Percentiles rank a stretch among this genome's conserved stretches.
Conservation (phyloP, 2,113 vertebrate genomes). For the Nicator chloris region DNA sequence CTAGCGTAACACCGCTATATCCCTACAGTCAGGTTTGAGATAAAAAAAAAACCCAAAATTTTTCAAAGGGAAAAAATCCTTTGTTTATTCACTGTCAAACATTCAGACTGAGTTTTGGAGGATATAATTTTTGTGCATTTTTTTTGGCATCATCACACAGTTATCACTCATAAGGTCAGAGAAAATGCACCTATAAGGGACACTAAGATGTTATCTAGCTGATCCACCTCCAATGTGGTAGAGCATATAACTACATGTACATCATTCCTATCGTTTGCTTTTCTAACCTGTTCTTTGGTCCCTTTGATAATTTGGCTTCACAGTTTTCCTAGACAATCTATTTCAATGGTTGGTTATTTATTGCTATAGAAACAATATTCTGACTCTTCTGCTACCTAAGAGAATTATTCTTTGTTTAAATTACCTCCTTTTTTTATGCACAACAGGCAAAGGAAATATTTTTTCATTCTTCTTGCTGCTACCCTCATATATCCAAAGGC, state of each 20-base stretch:
- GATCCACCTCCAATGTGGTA: not conserved
- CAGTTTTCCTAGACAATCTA: not conserved
- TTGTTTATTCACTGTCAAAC: not conserved
- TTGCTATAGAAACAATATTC: not conserved
- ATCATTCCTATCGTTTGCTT: not conserved
- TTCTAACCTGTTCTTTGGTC: not conserved
- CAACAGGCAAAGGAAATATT: not conserved
- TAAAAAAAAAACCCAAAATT: not conserved
- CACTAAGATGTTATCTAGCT: not conserved
- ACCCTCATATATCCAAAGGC: not conserved
- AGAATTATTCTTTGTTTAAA: not conserved
- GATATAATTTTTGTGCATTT: not conserved
- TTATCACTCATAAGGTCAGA: not conserved
- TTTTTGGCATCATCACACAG: not conserved
- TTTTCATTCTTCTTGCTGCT: not conserved
- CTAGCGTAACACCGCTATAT: not conserved
- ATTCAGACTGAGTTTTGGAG: not conserved
- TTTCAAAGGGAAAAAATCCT: not conserved
- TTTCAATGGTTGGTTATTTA: not conserved
- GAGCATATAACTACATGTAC: not conserved
- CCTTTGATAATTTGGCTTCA: not conserved
- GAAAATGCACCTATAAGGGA: not conserved
- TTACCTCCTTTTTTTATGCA: not conserved
- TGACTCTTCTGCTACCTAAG: not conserved
- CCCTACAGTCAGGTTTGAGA: not conserved